These are phyloP conservation scores for Caenorhabditis macrosperma DNA, from an alignment of 2,888 invertebrate species.

Conservation along the genomic window DNA sequence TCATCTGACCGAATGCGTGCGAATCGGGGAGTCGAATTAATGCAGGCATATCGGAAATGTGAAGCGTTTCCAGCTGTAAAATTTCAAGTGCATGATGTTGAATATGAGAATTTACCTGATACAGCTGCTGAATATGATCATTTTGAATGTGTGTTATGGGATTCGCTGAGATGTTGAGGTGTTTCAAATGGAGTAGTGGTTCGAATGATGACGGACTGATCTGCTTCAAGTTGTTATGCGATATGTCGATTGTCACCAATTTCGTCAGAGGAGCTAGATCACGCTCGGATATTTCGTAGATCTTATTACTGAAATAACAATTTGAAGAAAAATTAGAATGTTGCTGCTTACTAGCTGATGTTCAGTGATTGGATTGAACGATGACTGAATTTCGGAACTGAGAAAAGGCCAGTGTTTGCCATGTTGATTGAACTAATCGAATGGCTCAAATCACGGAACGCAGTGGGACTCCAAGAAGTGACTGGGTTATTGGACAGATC, in stretches of 20 bases:
- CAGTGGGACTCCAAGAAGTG: conserved; percentile 78
- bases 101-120: conserved; percentile 67
- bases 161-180: conserved; percentile 77
- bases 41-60: conserved; percentile 71
- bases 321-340: not conserved
- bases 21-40: conserved; percentile 70
- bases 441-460: conserved; percentile 75
- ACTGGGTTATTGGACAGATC: conserved; percentile 79
- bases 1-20: conserved; percentile 65
- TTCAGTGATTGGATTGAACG: conserved; percentile 72
- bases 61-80: conserved; percentile 68
- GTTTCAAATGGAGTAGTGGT: conserved; percentile 69
- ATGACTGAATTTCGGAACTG: conserved; percentile 74
- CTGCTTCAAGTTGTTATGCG: conserved; percentile 73
- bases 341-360: conserved; percentile 68
- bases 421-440: conserved; percentile 73
- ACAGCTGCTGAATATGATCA: conserved; percentile 68
- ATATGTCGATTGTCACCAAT: conserved; percentile 66
- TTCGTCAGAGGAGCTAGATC: conserved; percentile 70
- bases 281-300: conserved; percentile 73
- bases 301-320: conserved; percentile 71
- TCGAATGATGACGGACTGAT: conserved; percentile 68
- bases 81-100: too few relatives aligned
- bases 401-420: conserved; percentile 78
- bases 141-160: conserved; percentile 65